Evolutionary conservation across 1,140 invertebrate genomes (phyloP).

Genomic region (Drosophila orena): DNA sequence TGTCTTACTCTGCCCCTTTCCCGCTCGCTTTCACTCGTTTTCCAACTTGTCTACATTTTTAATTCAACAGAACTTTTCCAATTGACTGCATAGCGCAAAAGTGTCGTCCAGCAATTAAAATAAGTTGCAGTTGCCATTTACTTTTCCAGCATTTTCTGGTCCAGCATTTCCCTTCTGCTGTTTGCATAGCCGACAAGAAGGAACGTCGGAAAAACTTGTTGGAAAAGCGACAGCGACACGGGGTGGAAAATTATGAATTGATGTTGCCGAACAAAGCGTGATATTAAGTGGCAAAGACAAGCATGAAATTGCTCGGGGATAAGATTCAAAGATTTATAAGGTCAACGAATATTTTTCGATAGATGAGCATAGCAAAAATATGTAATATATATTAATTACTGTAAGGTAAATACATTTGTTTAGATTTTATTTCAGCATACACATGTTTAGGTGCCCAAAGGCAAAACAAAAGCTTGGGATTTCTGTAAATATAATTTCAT

Average conservation of each 20-base stretch:
- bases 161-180: slow-evolving; percentile 25
- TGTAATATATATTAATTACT: too few relatives aligned
- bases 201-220: slow-evolving; percentile 51
- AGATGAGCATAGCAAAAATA: not conserved
- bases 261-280: slow-evolving; percentile 41
- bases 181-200: slow-evolving; percentile 57
- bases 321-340: slow-evolving; percentile 19
- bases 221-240: slow-evolving; percentile 4
- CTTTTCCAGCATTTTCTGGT: slow-evolving; percentile 44
- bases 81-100: slow-evolving; percentile 75
- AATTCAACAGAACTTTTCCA: slow-evolving; percentile 76
- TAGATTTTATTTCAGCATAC: not conserved
- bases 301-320: slow-evolving; percentile 22
- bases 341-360: slow-evolving; percentile 18
- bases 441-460: not conserved
- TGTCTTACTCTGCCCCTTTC: slow-evolving; percentile 21
- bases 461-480: not conserved
- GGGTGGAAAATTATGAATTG: slow-evolving; percentile 53
- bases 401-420: not conserved
- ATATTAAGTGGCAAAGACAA: slow-evolving; percentile 59
- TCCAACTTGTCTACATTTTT: slow-evolving; percentile 53
- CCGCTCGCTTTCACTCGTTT: not conserved
- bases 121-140: slow-evolving; percentile 75
- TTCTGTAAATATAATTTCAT: not conserved
- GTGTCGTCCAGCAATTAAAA: slow-evolving; percentile 78